Base-by-base conservation (phyloP, 2,797 vertebrate species). In the Lacerta viridis region DNA sequence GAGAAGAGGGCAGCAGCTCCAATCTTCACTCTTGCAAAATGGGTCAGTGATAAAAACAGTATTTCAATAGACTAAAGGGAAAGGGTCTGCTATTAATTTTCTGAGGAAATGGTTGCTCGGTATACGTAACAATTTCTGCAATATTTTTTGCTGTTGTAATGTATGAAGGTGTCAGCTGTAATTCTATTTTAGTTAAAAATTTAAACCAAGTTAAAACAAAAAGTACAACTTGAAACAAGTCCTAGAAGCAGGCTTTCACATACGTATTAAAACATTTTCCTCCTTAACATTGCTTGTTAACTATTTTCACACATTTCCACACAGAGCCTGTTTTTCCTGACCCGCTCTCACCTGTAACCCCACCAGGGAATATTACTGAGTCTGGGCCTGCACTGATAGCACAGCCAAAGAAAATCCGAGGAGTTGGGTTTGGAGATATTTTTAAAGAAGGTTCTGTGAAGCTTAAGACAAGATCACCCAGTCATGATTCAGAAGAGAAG, bases 371-470 rank as follows among this genome's bases (percentile, higher is more conserved):
- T 86, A 98, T 97, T 81, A 97, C 93, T 33, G 98, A 97, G 86
- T 80, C 89, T 85, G 90, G 88, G 25, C 46, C 86, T 81, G 95
- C 97, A 84, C 96, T 97, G 23, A 93, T 97, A 23, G 95, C 97
- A 43, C 99, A 99, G 94, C 98, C 98, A 95, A 99, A 98, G 97
- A 99, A 99, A 96, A 93, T 99, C 86, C 96, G 97, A 90, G 98
- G 98, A 6, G 85, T 99, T 29, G 99, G 99, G 6, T 99, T 99
- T 76, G 99, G 99, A 89, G 98, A 99, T 92, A 99, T 99, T 94
- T 99, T 99, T 97, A 98, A 97, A 80, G 98, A 98, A 95, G 98
- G 98, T 6, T 98, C 98, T 0, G 97, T 99, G 91, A 99, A 98
- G 95, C 98, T 99, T 78, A 98, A 96, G 85, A 95, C 95, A 18